A percentile compares a stretch with the other conserved stretches of the same genome.
Conservation (phyloP, 2,113 vertebrate genomes). For the Oreochromis niloticus region DNA sequence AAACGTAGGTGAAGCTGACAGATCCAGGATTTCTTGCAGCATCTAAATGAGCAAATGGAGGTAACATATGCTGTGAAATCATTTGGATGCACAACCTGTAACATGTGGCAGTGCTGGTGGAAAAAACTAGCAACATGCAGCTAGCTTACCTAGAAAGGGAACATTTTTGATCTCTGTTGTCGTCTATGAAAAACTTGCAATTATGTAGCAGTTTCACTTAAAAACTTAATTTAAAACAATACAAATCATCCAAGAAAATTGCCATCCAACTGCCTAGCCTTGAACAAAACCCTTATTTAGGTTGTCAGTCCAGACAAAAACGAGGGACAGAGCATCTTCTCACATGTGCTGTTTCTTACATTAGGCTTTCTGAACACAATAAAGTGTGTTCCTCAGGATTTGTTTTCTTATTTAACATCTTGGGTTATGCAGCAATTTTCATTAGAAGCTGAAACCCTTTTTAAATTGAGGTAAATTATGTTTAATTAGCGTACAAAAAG, state of each 20-base stretch:
- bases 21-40: background rate
- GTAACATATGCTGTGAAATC: background rate
- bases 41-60: background rate
- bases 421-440: background rate
- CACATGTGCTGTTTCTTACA: background rate
- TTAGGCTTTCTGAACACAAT: background rate
- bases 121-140: background rate
- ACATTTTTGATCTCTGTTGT: background rate
- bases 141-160: background rate
- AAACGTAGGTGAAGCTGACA: background rate
- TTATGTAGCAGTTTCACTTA: background rate
- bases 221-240: background rate
- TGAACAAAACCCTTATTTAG: background rate
- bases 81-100: background rate
- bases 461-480: background rate
- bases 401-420: background rate
- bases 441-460: background rate
- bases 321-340: rapidly evolving
- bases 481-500: background rate
- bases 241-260: background rate
- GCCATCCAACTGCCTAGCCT: background rate
- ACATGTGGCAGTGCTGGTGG: background rate
- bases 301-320: background rate
- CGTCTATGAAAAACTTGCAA: background rate
- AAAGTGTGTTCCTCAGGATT: background rate